Evolutionary conservation across 2,113 vertebrate species (phyloP).

Genomic region (Chamaetylas fuelleborni): DNA sequence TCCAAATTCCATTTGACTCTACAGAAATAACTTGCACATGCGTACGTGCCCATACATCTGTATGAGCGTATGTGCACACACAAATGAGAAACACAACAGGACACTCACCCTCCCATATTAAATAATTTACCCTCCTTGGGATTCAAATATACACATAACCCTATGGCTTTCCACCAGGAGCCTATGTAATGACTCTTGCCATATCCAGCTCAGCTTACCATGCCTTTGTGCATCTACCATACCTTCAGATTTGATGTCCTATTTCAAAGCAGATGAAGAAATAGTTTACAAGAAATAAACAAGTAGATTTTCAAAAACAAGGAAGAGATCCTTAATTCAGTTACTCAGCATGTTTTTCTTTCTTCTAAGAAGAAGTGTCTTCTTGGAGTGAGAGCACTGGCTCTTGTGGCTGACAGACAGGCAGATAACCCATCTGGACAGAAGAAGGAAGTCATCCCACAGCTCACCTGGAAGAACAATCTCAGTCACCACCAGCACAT

Average conservation of each 20-base stretch:
- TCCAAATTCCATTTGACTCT: neutral
- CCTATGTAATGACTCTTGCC: neutral
- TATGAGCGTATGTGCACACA: rapidly evolving
- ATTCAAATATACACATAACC: neutral
- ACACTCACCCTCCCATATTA: neutral
- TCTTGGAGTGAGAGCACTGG: neutral
- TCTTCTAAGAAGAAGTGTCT: neutral
- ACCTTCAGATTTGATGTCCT: neutral
- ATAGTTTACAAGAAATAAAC: neutral
- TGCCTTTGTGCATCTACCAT: neutral
- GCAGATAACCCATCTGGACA: rapidly evolving
- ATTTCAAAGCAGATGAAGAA: neutral
- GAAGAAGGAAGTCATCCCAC: neutral
- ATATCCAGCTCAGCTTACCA: neutral
- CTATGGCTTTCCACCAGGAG: neutral
- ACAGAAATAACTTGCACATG: neutral
- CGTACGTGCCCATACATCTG: neutral
- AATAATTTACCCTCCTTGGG: neutral
- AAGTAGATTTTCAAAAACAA: neutral
- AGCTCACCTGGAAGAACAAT: neutral
- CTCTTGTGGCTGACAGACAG: too few relatives aligned
- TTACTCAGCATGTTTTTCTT: neutral
- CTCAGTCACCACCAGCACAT: rapidly evolving
- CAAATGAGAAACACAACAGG: neutral
- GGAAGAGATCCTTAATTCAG: neutral